These are phyloP conservation scores for Hippoglossus hippoglossus DNA, from an alignment of 2,797 vertebrate genomes.

Conservation along the genomic window DNA sequence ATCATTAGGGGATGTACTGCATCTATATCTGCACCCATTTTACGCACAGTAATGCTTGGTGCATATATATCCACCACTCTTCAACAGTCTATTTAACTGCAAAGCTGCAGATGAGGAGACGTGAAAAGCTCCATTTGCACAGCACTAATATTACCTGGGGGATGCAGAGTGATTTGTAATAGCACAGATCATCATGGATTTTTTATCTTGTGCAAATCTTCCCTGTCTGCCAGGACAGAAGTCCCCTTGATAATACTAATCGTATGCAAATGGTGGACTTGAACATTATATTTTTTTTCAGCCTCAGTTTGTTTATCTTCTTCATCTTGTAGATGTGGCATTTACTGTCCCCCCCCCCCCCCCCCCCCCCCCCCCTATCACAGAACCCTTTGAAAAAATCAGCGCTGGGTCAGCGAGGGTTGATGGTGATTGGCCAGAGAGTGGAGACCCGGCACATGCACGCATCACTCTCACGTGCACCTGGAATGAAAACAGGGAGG, in stretches of 20 bases:
- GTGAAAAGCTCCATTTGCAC: conserved; percentile 33
- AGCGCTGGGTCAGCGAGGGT: no score
- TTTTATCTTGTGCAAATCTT: conserved; percentile 45
- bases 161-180: conserved; percentile 52
- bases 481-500: background rate
- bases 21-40: conserved; percentile 13
- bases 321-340: conserved; percentile 20
- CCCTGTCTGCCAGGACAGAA: conserved; percentile 36
- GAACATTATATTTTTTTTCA: conserved; percentile 20
- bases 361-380: background rate
- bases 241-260: conserved; percentile 34
- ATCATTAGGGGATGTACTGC: conserved; percentile 23
- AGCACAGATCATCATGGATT: conserved; percentile 32
- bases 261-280: conserved; percentile 29
- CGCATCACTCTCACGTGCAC: background rate
- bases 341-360: background rate
- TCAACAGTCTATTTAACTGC: conserved; percentile 19
- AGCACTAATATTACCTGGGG: conserved; percentile 31
- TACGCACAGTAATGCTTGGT: conserved; percentile 16
- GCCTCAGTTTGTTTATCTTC: conserved; percentile 2
- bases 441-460: background rate
- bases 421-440: background rate
- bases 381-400: conserved; percentile 7
- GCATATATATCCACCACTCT: conserved; percentile 7
- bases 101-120: conserved; percentile 18